Conservation (phyloP, 2,113 vertebrate species). For the Sapajus apella region DNA sequence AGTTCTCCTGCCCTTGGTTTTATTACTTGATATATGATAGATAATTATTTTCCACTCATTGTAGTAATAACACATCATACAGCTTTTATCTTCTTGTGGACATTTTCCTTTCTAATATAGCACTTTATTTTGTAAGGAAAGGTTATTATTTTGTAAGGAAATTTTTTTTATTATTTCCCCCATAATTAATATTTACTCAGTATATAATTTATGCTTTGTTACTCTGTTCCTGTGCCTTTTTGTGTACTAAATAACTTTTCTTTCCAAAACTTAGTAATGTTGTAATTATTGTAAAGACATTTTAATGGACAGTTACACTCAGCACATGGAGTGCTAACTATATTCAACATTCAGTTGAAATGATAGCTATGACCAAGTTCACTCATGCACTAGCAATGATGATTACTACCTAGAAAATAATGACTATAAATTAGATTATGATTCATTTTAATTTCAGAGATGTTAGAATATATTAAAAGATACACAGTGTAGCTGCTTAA, state of each 20-base stretch:
- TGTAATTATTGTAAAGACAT: conserved; percentile 28
- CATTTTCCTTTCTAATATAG: not conserved
- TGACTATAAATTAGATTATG: not conserved
- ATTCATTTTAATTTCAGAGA: not conserved
- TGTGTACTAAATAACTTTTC: not conserved
- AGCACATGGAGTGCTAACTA: not conserved
- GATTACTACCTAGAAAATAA: not conserved
- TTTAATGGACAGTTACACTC: not conserved
- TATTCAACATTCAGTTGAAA: not conserved
- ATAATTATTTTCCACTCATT: not conserved
- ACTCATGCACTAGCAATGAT: not conserved
- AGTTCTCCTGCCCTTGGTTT: not conserved
- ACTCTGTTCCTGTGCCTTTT: conserved; percentile 1
- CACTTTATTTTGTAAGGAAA: conserved; percentile 9
- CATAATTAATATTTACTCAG: not conserved
- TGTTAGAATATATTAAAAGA: not conserved
- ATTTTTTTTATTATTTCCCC: conserved; percentile 19
- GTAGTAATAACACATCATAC: not conserved
- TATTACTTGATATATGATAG: not conserved
- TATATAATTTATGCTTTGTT: not conserved
- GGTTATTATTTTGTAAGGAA: conserved; percentile 36
- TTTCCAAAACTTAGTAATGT: not conserved
- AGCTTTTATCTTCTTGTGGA: not conserved
- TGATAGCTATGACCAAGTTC: not conserved
- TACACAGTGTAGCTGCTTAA: not conserved